A percentile compares a stretch with the other conserved stretches of the same genome.
phyloP scores from a whole-genome alignment of 2,113 vertebrate genomes.

The Aptenodytes forsteri region DNA sequence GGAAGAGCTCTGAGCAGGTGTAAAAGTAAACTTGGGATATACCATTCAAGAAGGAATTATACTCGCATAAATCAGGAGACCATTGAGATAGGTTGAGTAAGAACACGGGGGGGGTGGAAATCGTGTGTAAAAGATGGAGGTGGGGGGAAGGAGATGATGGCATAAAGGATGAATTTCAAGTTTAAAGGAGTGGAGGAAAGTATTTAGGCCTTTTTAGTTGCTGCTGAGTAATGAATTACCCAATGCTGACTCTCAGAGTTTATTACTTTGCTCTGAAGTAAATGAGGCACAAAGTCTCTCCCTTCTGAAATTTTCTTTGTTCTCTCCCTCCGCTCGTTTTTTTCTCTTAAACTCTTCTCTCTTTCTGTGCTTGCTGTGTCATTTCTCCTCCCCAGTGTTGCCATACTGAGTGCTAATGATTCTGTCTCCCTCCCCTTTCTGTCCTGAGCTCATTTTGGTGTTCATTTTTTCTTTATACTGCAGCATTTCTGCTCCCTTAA shows the following conservation, averaged over 20 bases:
- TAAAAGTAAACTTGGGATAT: background rate
- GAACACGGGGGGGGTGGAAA: accelerated
- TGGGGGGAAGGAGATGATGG: background rate
- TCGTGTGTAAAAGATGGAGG: background rate
- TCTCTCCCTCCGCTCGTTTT: background rate
- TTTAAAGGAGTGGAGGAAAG: background rate
- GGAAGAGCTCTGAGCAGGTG: background rate
- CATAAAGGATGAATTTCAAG: background rate
- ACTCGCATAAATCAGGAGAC: background rate
- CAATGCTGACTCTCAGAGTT: background rate
- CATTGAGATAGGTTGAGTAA: background rate
- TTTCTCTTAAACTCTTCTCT: background rate
- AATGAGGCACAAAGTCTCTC: background rate
- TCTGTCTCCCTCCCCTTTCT: background rate
- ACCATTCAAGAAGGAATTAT: background rate
- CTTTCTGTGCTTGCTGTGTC: background rate
- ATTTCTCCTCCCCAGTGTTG: background rate
- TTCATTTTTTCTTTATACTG: background rate
- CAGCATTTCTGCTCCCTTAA: background rate
- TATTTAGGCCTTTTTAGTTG: background rate
- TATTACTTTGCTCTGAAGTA: background rate
- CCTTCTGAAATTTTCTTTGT: background rate
- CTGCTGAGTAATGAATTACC: background rate
- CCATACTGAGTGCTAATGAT: background rate
- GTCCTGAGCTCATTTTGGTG: background rate